These are phyloP conservation scores for Drosophila ananassae DNA, from an alignment of 1,140 invertebrate genomes.

Conservation along the genomic window DNA sequence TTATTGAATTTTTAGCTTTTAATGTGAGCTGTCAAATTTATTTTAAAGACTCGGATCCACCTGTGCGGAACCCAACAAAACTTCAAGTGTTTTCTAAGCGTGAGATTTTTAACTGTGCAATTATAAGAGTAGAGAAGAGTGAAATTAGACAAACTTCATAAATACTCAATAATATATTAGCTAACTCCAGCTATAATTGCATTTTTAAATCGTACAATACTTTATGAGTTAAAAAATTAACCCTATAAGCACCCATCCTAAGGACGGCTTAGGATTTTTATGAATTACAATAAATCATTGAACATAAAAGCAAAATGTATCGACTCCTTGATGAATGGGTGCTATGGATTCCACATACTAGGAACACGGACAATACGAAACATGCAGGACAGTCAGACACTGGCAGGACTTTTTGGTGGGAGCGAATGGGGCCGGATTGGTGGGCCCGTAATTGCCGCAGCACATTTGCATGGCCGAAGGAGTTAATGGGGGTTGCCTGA, in stretches of 20 bases:
- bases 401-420: conserved; percentile 36
- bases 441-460: conserved; percentile 70
- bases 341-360: conserved; percentile 13
- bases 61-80: background rate
- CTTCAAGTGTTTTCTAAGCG: background rate
- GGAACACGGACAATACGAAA: conserved; percentile 32
- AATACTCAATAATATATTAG: background rate
- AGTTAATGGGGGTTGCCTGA: conserved; percentile 80
- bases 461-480: conserved; percentile 79
- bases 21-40: too few relatives aligned
- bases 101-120: background rate
- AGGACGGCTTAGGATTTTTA: too few relatives aligned
- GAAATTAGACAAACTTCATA: background rate
- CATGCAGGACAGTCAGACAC: conserved; percentile 70
- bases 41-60: background rate
- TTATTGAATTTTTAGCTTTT: background rate
- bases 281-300: too few relatives aligned
- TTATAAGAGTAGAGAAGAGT: background rate
- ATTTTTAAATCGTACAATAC: background rate
- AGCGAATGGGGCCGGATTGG: conserved; percentile 26
- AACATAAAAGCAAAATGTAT: background rate
- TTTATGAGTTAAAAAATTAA: background rate
- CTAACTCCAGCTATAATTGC: background rate
- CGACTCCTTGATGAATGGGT: conserved; percentile 3
- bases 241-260: background rate